A percentile compares a stretch with the other conserved stretches of the same genome.
Conservation (phyloP, 2,888 invertebrate species). For the Apodemia duryi region DNA sequence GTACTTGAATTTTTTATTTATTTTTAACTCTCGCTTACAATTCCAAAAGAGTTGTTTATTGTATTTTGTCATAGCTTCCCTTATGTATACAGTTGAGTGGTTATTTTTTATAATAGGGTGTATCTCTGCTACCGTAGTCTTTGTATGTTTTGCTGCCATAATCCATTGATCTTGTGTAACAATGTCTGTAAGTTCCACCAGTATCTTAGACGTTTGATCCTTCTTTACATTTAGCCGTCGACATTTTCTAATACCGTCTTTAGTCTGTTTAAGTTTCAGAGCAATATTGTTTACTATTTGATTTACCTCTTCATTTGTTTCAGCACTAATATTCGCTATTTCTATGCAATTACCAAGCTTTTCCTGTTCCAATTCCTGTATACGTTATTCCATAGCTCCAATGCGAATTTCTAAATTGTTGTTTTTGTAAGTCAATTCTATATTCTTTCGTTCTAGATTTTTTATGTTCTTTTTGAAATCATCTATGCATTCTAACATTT, state of each 20-base stretch:
- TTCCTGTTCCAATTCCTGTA: conserved; percentile 29
- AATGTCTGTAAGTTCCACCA: conserved; percentile 18
- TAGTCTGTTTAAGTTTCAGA: not conserved
- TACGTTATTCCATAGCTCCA: conserved; percentile 27
- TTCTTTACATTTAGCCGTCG: conserved; percentile 2
- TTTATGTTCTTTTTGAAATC: conserved; percentile 18
- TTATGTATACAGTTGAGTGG: conserved; percentile 17
- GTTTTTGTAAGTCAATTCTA: conserved; percentile 14
- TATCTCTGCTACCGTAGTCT: conserved; percentile 20
- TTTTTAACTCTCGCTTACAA: conserved; percentile 21
- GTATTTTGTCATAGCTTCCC: conserved; percentile 22
- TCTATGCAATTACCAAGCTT: not conserved
- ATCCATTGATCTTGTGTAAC: conserved; percentile 21
- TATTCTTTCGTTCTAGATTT: conserved; percentile 16
- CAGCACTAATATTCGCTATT: not conserved
- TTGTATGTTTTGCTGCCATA: conserved; percentile 19
- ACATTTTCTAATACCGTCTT: not conserved
- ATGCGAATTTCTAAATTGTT: conserved; percentile 18
- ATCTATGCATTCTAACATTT: conserved; percentile 20
- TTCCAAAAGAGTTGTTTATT: conserved; percentile 22
- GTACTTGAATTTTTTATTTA: conserved; percentile 19
- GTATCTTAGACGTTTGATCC: conserved; percentile 11
- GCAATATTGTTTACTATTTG: not conserved
- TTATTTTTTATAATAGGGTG: conserved; percentile 13
- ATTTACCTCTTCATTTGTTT: not conserved